Evolutionary conservation across 2,113 vertebrate species (phyloP).

Genomic region (Peromyscus polionotus): DNA sequence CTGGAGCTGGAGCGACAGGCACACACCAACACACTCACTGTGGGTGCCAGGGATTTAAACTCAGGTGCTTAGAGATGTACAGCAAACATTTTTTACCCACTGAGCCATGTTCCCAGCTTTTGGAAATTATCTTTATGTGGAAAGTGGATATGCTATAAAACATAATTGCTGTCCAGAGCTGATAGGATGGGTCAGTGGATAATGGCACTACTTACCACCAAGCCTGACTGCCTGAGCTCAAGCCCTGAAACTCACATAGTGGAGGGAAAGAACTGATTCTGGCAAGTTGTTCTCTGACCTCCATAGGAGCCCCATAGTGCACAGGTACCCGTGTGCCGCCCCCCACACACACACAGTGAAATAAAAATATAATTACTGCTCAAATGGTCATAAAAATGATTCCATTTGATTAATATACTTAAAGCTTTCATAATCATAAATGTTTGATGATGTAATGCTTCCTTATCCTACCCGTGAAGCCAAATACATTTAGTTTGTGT

Average conservation of each 20-base stretch:
- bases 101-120: neutral
- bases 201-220: neutral
- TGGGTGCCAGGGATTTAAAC: neutral
- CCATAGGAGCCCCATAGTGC: too few species aligned
- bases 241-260: neutral
- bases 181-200: neutral
- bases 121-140: neutral
- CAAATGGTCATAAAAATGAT: neutral
- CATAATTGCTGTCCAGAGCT: neutral
- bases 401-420: neutral
- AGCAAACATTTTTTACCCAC: neutral
- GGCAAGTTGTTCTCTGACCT: neutral
- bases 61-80: neutral
- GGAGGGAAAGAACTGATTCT: neutral
- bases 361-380: neutral
- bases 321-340: too few species aligned
- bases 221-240: neutral
- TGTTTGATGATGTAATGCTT: neutral
- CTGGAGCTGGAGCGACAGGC: neutral
- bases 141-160: neutral
- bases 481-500: neutral
- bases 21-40: too few species aligned
- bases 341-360: neutral
- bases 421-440: neutral
- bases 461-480: neutral